Evolutionary conservation across 1,140 invertebrate genomes (phyloP), one percentile per base, ranked within the genome.

Genomic region (Andrena cerasifolii): DNA sequence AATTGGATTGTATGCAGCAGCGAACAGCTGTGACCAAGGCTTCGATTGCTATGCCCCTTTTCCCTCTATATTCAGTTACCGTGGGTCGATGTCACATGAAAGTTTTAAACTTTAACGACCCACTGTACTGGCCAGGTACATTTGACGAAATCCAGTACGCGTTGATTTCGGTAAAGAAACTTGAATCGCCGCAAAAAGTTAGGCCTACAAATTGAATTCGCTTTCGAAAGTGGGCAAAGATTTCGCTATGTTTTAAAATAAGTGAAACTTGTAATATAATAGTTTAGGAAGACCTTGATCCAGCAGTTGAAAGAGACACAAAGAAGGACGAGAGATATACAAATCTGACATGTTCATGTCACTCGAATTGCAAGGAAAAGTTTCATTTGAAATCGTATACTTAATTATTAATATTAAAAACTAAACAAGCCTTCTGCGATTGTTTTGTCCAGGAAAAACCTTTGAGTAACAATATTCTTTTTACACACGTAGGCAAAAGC

Each of bases 21-120:
- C 66, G 61, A 73, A 76, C 84, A 84, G 82, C 72, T 79, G 82
- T 68, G 85, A 79, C 72, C 85, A 72, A 82, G 82, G 72, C 45
- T 86, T 86, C 73, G 70, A 75, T 80, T 56, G 56, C 40, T 56
- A 47, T 26, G 49, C 59, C 40, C 76, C 49, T 66, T n/a, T 61
- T 61, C 56, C 36, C 66, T 73, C 62, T 79, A 33, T 80, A 59
- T n/a, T 65, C 68, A 67, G 74, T 84, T 73, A 75, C 59, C 53
- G 53, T 78, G 83, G 84, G 78, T 88, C 87, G 87, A 87, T 86
- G 86, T 86, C 56, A 78, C 67, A 86, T 87, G 59, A 88, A 88
- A 87, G 54, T 88, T 88, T 88, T 68, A 87, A 59, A 75, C 59
- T 70, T 40, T 63, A 66, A 43, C 66, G 80, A 86, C 84, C 80